Percentiles rank a stretch among this genome's conserved stretches.
Conservation (phyloP, 2,113 vertebrate genomes). For the Pterocles gutturalis region DNA sequence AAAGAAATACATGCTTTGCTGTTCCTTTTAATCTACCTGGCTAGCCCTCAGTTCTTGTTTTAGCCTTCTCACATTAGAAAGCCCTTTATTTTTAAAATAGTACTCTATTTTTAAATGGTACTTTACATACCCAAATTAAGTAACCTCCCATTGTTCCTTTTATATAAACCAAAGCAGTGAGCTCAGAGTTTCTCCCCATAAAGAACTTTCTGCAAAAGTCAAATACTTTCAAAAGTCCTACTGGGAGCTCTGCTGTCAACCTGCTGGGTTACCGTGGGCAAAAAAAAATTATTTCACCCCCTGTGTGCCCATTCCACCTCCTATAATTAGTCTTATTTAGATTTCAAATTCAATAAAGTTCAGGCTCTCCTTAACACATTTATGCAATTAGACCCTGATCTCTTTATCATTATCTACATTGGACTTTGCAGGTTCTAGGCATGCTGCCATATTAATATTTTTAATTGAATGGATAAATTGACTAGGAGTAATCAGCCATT, state of each 20-base stretch:
- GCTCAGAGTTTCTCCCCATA: background rate
- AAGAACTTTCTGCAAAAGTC: background rate
- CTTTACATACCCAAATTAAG: slow-evolving; percentile 3
- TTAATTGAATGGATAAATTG: background rate
- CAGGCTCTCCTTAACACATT: background rate
- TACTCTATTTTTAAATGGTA: background rate
- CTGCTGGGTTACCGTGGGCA: background rate
- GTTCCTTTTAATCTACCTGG: background rate
- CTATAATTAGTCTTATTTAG: background rate
- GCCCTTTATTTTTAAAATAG: background rate
- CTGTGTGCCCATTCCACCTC: background rate
- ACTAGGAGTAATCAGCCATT: background rate
- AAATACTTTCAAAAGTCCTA: background rate
- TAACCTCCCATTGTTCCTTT: slow-evolving; percentile 7
- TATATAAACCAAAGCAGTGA: background rate
- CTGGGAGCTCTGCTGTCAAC: background rate
- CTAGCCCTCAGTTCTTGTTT: background rate
- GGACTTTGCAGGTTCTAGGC: background rate
- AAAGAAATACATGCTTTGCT: background rate
- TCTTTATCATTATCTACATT: background rate
- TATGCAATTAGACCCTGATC: background rate
- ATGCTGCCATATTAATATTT: background rate
- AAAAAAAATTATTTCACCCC: background rate
- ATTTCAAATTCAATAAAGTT: background rate
- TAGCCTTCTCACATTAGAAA: background rate